Percentiles rank a stretch among this genome's conserved stretches.
Evolutionary conservation across 2,797 vertebrate genomes (phyloP).

Genomic region (Molossus molossus): DNA sequence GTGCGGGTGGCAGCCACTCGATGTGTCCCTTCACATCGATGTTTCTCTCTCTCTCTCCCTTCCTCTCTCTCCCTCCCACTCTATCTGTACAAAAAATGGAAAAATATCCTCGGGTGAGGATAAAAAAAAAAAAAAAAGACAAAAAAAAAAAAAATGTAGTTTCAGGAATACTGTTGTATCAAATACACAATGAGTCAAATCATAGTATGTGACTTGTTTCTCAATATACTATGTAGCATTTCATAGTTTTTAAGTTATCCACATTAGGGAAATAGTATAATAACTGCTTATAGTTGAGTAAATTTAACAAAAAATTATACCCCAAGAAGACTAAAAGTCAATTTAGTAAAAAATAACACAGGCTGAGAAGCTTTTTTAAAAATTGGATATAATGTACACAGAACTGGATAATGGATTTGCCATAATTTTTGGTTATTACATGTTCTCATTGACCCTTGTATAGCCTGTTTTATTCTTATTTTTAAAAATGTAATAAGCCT

Average conservation of each 20-base stretch:
- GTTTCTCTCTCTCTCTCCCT: too few relatives aligned
- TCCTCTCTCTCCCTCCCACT: too few relatives aligned
- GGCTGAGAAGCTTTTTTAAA: slow-evolving; percentile 35
- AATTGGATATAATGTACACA: background rate
- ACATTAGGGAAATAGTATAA: slow-evolving; percentile 25
- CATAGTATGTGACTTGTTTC: background rate
- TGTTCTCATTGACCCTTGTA: background rate
- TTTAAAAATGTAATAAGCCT: background rate
- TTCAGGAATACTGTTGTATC: slow-evolving; percentile 1
- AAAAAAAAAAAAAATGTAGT: background rate
- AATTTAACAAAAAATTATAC: slow-evolving; percentile 16
- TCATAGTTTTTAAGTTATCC: slow-evolving; percentile 13
- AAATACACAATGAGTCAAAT: background rate
- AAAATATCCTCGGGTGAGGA: too few relatives aligned
- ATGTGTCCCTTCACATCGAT: too few relatives aligned
- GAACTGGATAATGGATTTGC: slow-evolving; percentile 12
- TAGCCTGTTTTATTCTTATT: slow-evolving; percentile 34
- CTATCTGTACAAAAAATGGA: too few relatives aligned
- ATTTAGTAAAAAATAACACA: slow-evolving; percentile 15
- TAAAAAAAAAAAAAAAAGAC: too few relatives aligned
- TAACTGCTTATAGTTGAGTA: background rate
- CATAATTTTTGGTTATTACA: slow-evolving; percentile 29
- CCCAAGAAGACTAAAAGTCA: background rate
- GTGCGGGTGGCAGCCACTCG: too few relatives aligned
- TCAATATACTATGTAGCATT: background rate